Evolutionary conservation across 2,113 vertebrate species (phyloP), one percentile per base, ranked within the genome.

Genomic region (Microtus montanus): DNA sequence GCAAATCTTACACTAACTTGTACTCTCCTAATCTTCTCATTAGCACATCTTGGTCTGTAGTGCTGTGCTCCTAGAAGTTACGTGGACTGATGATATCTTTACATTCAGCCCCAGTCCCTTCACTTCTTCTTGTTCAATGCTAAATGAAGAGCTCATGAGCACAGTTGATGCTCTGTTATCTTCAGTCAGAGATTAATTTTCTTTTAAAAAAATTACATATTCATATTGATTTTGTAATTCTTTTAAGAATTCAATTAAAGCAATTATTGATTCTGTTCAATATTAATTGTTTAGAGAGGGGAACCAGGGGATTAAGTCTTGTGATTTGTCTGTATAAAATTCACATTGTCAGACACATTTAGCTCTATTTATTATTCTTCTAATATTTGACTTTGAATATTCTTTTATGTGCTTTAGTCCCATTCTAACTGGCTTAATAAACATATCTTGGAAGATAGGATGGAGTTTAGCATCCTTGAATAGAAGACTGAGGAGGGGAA

Each of bases 121-220:
- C 9, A 17, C 2, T 0, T 9, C n/a, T 91, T 66, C 5, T 4
- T 82, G 10, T 70, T 92, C 71, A 64, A 71, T 44, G 9, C 44
- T 86, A 73, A 52, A 52, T 54, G 12, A 95, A 87, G 77, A 92
- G 22, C 44, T 66, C 75, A 28, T 41, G 78, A 89, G 7, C 4
- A 70, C 0, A 70, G 38, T 6, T 68, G 75, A 35, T 61, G n/a
- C 28, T 52, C 41, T 73, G 41, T 15, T 41, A 70, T 91, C 20
- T 93, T 47, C 12, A 93, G 75, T 78, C 28, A 49, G 54, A 86
- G 5, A 35, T 49, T 84, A 33, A 70, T 54, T 63, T 86, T 89
- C 63, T 91, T 13, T 63, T 61, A 91, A 82, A 58, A 78, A 71
- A 92, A 82, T 78, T 70, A 94, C 9, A 75, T 54, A 12, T 86